phyloP scores from a whole-genome alignment of 2,888 invertebrate species.

The Hypena proboscidalis region DNA sequence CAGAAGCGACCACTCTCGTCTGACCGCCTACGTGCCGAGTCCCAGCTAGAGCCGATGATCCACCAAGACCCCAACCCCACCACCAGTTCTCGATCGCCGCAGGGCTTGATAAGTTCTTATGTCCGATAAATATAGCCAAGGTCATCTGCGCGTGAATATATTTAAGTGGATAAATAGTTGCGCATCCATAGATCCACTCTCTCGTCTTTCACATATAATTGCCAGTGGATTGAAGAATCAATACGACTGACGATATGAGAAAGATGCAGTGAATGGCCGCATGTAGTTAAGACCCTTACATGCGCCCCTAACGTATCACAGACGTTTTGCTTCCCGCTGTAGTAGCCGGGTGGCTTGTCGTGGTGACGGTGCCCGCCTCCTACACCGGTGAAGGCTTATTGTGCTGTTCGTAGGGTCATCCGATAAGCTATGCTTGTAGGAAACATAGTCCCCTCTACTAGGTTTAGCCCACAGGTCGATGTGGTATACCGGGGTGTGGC shows the following conservation, averaged over 20 bases:
- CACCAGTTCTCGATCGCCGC: conserved; percentile 16
- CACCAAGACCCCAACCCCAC: conserved; percentile 20
- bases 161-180: conserved; percentile 22
- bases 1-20: conserved; percentile 33
- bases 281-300: too few species aligned
- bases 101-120: conserved; percentile 9
- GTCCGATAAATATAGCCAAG: neutral
- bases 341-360: too few species aligned
- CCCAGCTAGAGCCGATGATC: conserved; percentile 21
- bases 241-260: conserved; percentile 5
- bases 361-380: too few species aligned
- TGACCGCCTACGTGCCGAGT: conserved; percentile 35
- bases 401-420: too few species aligned
- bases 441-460: too few species aligned
- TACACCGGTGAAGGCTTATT: too few species aligned
- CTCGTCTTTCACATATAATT: neutral
- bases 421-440: too few species aligned
- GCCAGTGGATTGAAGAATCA: conserved; percentile 3
- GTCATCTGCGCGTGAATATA: conserved; percentile 20
- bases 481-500: too few species aligned
- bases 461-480: too few species aligned
- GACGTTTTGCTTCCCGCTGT: too few species aligned
- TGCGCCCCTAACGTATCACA: too few species aligned
- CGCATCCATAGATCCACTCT: conserved; percentile 18
- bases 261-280: too few species aligned